Conservation (phyloP, 1,140 invertebrate genomes). For the Pararge aegeria region DNA sequence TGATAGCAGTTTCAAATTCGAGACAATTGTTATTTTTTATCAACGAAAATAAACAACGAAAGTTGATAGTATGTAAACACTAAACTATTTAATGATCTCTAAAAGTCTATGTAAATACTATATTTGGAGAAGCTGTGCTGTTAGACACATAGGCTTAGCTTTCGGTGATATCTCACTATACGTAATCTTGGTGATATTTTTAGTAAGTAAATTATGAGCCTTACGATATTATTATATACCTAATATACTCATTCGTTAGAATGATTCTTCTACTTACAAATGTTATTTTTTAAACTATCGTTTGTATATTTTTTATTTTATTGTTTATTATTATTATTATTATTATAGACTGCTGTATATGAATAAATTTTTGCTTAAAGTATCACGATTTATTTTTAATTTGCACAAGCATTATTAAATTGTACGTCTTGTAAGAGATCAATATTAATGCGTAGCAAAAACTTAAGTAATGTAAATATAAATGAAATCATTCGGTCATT, state of each 20-base stretch:
- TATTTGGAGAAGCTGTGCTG: constrained; percentile 33
- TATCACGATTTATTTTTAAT: constrained; percentile 24
- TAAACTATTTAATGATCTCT: constrained; percentile 64
- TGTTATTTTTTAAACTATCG: constrained; percentile 56
- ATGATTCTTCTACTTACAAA: constrained; percentile 51
- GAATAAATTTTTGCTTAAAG: constrained; percentile 57
- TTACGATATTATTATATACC: constrained; percentile 50
- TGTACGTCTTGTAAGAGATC: too few species aligned
- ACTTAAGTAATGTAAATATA: too few species aligned
- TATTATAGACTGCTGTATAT: constrained; percentile 58
- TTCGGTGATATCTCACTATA: constrained; percentile 68
- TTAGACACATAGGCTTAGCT: constrained; percentile 43
- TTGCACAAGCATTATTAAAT: not conserved
- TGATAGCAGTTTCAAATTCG: not conserved
- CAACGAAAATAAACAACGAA: constrained; percentile 34
- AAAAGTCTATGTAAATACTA: constrained; percentile 49
- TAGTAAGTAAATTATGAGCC: constrained; percentile 60
- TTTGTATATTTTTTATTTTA: constrained; percentile 62
- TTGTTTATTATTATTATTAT: constrained; percentile 63
- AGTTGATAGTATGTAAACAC: constrained; percentile 24
- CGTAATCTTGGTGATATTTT: constrained; percentile 75
- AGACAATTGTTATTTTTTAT: constrained; percentile 15
- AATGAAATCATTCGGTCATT: too few species aligned
- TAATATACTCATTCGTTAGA: constrained; percentile 50
- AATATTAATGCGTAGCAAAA: too few species aligned